Evolutionary conservation across 2,888 invertebrate species (phyloP), one percentile per base, ranked within the genome.

Genomic region (Onthophagus sagittarius): DNA sequence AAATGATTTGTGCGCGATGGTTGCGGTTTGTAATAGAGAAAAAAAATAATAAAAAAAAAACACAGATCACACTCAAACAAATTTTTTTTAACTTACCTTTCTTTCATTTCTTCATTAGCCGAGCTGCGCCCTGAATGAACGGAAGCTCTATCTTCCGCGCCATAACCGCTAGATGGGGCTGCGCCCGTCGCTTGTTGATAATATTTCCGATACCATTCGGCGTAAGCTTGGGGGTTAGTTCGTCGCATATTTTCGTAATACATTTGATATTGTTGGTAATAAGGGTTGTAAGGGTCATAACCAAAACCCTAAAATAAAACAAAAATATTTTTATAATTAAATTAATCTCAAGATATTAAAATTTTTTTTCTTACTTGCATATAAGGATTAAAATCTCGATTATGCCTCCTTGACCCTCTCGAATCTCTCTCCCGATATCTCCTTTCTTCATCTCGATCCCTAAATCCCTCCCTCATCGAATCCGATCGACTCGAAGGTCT

Each of bases 71-170:
- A 53, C 39, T 53, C 39, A 53, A 53, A 53, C 15, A 4, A 7
- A 67, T 23, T 64, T 11, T 15, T 14, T 7, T 15, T 0, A 63
- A 32, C 63, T 31, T 86, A 90, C 87, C 91, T 89, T 79, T 89
- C 87, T 80, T 88, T 90, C 9, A 85, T 74, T 75, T 86, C 87
- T 64, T 92, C 93, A 83, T 92, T 92, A 78, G 92, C 90, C 75
- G 94, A 94, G 85, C 94, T 94, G 79, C 94, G 90, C 69, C 94
- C 95, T 14, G 94, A 94, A 87, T 94, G 94, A 72, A 93, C 93
- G 79, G 93, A 93, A 76, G 90, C 93, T 77, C 93, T 88, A 77
- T 93, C 93, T 79, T 92, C 93, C 7, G 87, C 86, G 74, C 81
- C 82, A 74, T 80, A 83, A 63, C 78, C 78, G 7, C 79, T 79